These are phyloP conservation scores for Tortrix viridana DNA, from an alignment of 2,888 invertebrate genomes.

Conservation along the genomic window DNA sequence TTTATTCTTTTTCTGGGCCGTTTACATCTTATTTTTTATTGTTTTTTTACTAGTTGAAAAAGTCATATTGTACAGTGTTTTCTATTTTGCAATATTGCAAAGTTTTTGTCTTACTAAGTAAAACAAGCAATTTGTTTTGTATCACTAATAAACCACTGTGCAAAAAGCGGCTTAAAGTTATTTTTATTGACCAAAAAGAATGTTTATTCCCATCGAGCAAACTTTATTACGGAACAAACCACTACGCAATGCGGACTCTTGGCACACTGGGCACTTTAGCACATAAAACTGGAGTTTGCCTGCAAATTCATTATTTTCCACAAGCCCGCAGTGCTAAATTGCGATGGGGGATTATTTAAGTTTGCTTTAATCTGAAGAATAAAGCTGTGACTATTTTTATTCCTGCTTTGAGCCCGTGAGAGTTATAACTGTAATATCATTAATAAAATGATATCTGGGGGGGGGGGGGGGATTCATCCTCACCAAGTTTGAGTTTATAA, in stretches of 20 bases:
- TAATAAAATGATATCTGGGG: too few species aligned
- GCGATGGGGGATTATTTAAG: conserved; percentile 2
- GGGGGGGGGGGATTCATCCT: accelerated
- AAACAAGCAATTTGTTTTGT: too few species aligned
- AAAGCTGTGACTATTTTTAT: too few species aligned
- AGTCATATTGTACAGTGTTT: too few species aligned
- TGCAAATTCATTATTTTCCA: conserved; percentile 18
- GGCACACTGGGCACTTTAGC: conserved; percentile 28
- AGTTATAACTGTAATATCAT: too few species aligned
- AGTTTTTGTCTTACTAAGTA: too few species aligned
- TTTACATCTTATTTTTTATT: too few species aligned
- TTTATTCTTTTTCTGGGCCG: too few species aligned
- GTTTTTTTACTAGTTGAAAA: too few species aligned
- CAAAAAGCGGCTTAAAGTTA: conserved; percentile 14
- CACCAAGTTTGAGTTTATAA: too few species aligned
- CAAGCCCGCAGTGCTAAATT: conserved; percentile 16
- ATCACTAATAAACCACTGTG: conserved; percentile 9
- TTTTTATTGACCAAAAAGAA: conserved; percentile 28
- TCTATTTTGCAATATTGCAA: too few species aligned
- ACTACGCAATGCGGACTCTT: conserved; percentile 35
- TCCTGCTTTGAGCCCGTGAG: too few species aligned
- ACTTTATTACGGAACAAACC: conserved; percentile 22
- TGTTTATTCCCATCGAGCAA: conserved; percentile 14
- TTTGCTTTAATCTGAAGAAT: neutral
- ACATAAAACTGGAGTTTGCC: conserved; percentile 12